Evolutionary conservation across 2,113 vertebrate genomes (phyloP).

Genomic region (Mugil cephalus): DNA sequence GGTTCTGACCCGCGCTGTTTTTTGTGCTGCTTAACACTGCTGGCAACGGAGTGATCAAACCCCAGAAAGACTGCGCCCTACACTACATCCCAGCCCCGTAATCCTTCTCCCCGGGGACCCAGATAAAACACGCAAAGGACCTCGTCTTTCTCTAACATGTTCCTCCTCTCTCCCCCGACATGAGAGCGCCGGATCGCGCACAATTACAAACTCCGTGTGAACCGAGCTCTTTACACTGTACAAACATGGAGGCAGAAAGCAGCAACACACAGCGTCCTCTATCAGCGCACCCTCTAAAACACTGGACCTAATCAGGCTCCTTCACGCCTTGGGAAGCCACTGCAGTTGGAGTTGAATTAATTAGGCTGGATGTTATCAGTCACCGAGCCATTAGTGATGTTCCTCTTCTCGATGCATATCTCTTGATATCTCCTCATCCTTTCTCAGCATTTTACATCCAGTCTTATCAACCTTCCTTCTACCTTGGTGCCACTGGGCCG

Average conservation of each 20-base stretch:
- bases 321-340: conserved; percentile 68
- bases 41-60: conserved; percentile 76
- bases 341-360: conserved; percentile 79
- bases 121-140: conserved; percentile 75
- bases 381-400: conserved; percentile 81
- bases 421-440: conserved; percentile 77
- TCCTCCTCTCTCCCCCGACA: conserved; percentile 37
- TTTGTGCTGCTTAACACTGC: conserved; percentile 67
- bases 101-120: conserved; percentile 74
- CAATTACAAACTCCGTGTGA: conserved; percentile 64
- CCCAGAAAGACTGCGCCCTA: conserved; percentile 65
- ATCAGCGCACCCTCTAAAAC: conserved; percentile 69
- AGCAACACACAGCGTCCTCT: conserved; percentile 56
- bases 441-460: conserved; percentile 77
- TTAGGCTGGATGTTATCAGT: conserved; percentile 82
- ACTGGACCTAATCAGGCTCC: conserved; percentile 76
- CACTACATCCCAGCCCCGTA: conserved; percentile 74
- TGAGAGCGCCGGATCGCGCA: conserved; percentile 47
- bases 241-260: conserved; percentile 63
- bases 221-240: conserved; percentile 61
- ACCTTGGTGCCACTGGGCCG: conserved; percentile 50
- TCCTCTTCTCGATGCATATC: conserved; percentile 76
- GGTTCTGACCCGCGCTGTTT: conserved; percentile 72
- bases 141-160: conserved; percentile 69
- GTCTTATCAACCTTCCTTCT: conserved; percentile 63